phyloP scores from a whole-genome alignment of 2,888 invertebrate genomes.

The Sisyra nigra region DNA sequence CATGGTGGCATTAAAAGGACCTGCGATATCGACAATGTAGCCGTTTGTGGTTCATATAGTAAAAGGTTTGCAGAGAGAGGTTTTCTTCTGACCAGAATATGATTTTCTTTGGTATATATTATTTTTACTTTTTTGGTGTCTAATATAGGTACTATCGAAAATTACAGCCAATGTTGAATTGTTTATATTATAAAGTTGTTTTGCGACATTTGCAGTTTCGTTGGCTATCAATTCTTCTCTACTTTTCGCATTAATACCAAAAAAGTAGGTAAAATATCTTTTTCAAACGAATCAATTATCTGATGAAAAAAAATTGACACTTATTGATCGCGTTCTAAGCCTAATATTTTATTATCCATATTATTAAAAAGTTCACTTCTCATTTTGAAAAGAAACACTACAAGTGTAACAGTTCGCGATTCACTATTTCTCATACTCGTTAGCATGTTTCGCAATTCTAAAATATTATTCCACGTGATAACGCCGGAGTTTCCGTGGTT shows the following conservation, averaged over 20 bases:
- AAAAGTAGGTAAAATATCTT: background rate
- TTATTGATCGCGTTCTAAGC: too few species aligned
- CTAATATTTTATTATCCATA: too few species aligned
- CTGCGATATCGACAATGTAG: background rate
- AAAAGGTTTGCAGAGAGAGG: background rate
- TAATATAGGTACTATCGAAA: background rate
- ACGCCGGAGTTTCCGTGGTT: too few species aligned
- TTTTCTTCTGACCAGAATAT: constrained; percentile 2
- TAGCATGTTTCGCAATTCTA: background rate
- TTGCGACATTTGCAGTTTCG: too few species aligned
- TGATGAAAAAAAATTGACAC: background rate
- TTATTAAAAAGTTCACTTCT: background rate
- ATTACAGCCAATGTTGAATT: too few species aligned
- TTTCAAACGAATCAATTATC: background rate
- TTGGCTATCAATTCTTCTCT: background rate
- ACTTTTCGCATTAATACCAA: background rate
- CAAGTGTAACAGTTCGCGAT: background rate
- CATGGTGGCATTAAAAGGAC: background rate
- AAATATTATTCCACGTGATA: background rate
- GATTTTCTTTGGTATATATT: background rate
- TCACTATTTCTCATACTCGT: background rate
- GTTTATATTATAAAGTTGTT: too few species aligned
- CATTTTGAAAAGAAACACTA: background rate
- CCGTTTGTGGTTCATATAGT: constrained; percentile 1
- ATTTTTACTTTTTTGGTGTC: background rate